Evolutionary conservation across 2,113 vertebrate species (phyloP), one percentile per base, ranked within the genome.

Genomic region (Syngnathus floridae): DNA sequence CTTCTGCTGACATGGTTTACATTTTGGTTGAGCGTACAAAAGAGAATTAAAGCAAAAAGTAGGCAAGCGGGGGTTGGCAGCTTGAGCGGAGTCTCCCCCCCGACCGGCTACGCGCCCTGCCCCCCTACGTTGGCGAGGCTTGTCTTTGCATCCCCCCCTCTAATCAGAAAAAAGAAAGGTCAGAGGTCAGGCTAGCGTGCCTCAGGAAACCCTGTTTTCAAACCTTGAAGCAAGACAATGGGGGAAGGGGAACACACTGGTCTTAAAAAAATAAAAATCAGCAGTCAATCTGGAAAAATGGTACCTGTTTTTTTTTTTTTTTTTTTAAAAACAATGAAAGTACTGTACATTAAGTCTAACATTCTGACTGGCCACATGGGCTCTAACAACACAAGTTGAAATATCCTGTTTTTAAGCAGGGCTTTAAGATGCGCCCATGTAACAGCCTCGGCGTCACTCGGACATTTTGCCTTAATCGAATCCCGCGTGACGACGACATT

Each of bases 21-120:
- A 88, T 89, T 91, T 91, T 91, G 90, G 91, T 91, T 92, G 85
- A 81, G 88, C 88, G 75, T 90, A 89, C 81, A 88, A 89, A 89
- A 89, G 83, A 80, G 74, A 89, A 76, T 88, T 88, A 87, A 90
- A 91, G 87, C 86, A 82, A 86, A 56, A 22, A 56, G 17, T 56
- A 56, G 54, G 54, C 26, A 13, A 31, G 26, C 61, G 78, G 86
- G 26, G 84, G 81, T 80, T 68, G 40, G 80, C 80, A 69, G 77
- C 79, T 80, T 76, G 54, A 78, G 78, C 69, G 77, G 84, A 64
- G 66, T 78, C 70, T 57, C 46, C 46, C 46, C 46, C 19, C 43
- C 26, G 2, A 31, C 26, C 19, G 46, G 46, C 46, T 49, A 7
- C 46, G 41, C 76, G 72, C 67, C 75, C 84, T 55, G 54, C 54